Percentiles rank a stretch among this genome's conserved stretches.
Conservation (phyloP, 2,797 vertebrate genomes). For the Nyctalus aviator region DNA sequence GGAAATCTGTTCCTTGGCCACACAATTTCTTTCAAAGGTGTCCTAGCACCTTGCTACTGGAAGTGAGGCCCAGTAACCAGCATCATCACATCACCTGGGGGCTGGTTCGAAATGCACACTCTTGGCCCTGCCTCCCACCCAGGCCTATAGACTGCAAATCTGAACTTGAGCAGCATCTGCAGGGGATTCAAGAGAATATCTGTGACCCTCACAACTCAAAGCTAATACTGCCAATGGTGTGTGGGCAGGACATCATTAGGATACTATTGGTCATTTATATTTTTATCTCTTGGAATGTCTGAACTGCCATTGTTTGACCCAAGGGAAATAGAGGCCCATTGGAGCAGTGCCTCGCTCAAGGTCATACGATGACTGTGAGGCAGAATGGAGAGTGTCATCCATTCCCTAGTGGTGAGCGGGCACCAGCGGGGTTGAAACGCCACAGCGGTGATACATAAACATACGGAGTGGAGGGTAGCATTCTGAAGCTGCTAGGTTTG, state of each 20-base stretch:
- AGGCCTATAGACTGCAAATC: background rate
- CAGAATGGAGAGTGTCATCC: background rate
- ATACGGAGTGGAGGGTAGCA: background rate
- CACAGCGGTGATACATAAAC: fast-evolving
- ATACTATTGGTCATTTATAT: fast-evolving
- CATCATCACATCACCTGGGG: background rate
- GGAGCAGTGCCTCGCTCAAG: background rate
- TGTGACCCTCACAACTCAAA: background rate
- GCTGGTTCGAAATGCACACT: background rate
- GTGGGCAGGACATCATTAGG: background rate
- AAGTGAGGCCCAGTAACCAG: background rate
- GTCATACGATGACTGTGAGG: fast-evolving
- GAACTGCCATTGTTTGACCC: background rate
- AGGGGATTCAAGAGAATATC: background rate
- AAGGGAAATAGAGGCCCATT: background rate
- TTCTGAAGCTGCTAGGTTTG: background rate
- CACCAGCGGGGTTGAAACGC: background rate
- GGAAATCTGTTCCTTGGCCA: background rate
- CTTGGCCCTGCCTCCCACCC: background rate
- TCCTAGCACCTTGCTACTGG: background rate
- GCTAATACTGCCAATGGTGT: background rate
- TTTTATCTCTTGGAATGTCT: background rate
- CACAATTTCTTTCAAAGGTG: background rate
- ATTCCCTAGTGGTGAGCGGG: background rate
- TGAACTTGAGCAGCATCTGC: background rate